These are phyloP conservation scores for Neoaliturus tenellus DNA, from an alignment of 2,888 invertebrate genomes.

Conservation along the genomic window DNA sequence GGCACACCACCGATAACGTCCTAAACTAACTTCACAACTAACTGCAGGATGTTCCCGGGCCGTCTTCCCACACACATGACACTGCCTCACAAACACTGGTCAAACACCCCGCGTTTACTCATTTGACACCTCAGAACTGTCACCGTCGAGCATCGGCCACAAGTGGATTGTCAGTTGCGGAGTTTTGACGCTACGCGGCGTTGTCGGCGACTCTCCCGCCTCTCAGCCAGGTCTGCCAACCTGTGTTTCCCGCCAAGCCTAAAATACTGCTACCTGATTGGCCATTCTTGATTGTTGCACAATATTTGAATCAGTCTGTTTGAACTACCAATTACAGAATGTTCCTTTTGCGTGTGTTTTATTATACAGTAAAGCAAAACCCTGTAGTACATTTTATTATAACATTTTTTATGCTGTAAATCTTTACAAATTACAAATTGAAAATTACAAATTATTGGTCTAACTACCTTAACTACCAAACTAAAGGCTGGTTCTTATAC, in stretches of 20 bases:
- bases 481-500: no score
- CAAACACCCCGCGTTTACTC: background rate
- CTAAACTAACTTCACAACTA: background rate
- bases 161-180: conserved; percentile 24
- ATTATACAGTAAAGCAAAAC: no score
- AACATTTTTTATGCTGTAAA: no score
- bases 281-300: no score
- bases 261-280: background rate
- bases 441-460: no score
- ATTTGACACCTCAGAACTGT: background rate
- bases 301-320: no score
- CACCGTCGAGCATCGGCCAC: background rate
- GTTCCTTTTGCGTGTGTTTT: no score
- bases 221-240: conserved; percentile 5
- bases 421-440: no score
- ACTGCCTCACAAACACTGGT: background rate
- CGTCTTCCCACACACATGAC: background rate
- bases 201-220: conserved; percentile 20
- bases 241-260: background rate
- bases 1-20: background rate
- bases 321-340: no score
- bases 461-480: no score
- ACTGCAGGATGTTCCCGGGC: background rate
- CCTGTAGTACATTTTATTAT: no score
- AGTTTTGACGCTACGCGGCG: conserved; percentile 19